phyloP scores from a whole-genome alignment of 2,888 invertebrate genomes.

The Aporophyla nigra region DNA sequence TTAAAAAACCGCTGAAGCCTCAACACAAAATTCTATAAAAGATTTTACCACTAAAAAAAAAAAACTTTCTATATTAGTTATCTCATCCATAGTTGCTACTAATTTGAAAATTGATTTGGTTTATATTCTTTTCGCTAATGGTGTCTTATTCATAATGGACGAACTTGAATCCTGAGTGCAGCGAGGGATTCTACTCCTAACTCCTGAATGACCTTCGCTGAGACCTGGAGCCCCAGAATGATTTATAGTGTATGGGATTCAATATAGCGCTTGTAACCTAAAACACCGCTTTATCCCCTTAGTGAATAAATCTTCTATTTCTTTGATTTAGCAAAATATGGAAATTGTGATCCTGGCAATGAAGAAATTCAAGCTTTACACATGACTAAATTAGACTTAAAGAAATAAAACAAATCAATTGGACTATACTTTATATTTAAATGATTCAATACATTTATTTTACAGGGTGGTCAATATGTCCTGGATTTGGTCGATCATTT shows the following conservation, averaged over 20 bases:
- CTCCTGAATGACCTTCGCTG: not conserved
- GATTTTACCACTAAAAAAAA: not conserved
- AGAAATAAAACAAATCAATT: not conserved
- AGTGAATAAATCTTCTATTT: not conserved
- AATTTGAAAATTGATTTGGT: not conserved
- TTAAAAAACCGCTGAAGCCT: no score
- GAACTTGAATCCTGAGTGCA: not conserved
- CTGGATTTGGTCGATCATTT: conserved; percentile 94
- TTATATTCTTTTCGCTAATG: not conserved
- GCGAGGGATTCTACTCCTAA: not conserved
- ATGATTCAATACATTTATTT: conserved; percentile 37
- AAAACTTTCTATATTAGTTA: not conserved
- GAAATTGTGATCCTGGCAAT: not conserved
- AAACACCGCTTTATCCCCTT: not conserved
- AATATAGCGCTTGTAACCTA: not conserved
- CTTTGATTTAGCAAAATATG: not conserved
- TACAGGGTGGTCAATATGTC: conserved; percentile 94
- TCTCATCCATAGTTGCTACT: not conserved
- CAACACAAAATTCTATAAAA: not conserved
- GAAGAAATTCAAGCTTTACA: not conserved
- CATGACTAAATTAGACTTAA: not conserved
- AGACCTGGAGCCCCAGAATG: not conserved
- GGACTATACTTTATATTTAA: not conserved
- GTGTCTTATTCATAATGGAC: not conserved
- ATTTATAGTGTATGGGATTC: no score